A percentile compares a stretch with the other conserved stretches of the same genome.
These are phyloP conservation scores for Orbicella faveolata DNA, from an alignment of 64 coral and sea anemone species.

Conservation along the genomic window DNA sequence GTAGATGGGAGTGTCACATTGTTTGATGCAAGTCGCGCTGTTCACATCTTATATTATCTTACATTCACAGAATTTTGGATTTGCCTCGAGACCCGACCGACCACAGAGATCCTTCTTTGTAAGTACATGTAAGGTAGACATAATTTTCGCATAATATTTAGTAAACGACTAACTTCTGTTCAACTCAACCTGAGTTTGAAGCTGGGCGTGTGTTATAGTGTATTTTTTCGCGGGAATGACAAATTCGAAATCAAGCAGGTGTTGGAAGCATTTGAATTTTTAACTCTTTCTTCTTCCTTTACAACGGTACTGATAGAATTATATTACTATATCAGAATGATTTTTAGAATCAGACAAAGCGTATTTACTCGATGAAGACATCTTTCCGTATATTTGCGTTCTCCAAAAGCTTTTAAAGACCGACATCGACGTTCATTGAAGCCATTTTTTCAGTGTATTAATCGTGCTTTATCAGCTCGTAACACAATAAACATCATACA, in stretches of 20 bases:
- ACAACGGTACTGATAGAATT: neutral
- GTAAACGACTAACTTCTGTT: neutral
- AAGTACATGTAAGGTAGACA: neutral
- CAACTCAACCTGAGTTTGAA: neutral
- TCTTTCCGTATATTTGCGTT: neutral
- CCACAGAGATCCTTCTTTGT: neutral
- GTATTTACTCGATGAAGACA: neutral
- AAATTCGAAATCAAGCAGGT: neutral
- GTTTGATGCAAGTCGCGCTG: neutral
- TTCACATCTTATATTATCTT: slow-evolving; percentile 5
- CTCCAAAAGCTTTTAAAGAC: slow-evolving; percentile 2
- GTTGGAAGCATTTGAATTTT: slow-evolving; percentile 3
- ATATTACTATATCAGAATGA: neutral
- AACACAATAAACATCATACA: neutral
- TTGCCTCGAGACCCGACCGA: neutral
- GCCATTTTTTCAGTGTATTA: neutral
- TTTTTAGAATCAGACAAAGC: neutral
- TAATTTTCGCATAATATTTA: neutral
- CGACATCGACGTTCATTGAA: neutral
- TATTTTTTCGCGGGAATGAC: neutral
- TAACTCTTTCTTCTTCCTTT: neutral
- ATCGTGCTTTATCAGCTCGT: neutral
- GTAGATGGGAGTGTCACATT: slow-evolving; percentile 24
- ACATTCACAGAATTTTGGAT: slow-evolving; percentile 32
- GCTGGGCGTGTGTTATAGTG: neutral